Evolutionary conservation across 1,140 invertebrate species (phyloP).

Genomic region (Dryas iulia): DNA sequence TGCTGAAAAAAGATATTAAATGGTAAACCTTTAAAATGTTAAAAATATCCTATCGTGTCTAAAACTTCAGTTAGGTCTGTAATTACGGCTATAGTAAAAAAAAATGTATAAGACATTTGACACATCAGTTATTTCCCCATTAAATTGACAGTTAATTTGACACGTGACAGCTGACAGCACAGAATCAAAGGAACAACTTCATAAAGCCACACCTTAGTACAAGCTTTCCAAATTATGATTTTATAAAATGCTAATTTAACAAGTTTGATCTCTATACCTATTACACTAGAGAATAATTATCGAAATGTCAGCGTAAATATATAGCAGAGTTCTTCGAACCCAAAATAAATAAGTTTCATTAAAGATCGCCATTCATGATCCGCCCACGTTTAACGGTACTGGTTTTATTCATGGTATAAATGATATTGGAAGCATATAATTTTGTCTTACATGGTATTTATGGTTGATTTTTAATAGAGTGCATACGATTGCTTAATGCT

Average conservation of each 20-base stretch:
- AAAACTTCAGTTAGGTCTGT: too few species aligned
- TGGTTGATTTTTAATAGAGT: constrained; percentile 6
- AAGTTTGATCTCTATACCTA: constrained; percentile 11
- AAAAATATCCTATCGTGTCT: too few species aligned
- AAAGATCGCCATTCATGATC: constrained; percentile 43
- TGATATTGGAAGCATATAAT: constrained; percentile 16
- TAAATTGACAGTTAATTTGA: not conserved
- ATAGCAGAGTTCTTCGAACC: constrained; percentile 38
- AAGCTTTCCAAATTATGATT: not conserved
- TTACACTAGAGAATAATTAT: constrained; percentile 23
- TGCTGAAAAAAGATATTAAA: too few species aligned
- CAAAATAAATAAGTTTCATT: constrained; percentile 43
- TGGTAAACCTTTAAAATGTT: too few species aligned
- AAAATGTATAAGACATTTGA: not conserved
- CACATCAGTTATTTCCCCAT: not conserved
- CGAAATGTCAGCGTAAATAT: constrained; percentile 27
- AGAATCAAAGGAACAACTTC: constrained; percentile 4
- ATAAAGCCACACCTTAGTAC: constrained; percentile 8
- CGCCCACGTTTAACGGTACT: constrained; percentile 50
- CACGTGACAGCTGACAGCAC: constrained; percentile 4
- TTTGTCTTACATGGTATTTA: constrained; percentile 22
- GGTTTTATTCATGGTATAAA: constrained; percentile 32
- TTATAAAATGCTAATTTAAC: not conserved
- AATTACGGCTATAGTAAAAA: too few species aligned
- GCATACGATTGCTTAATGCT: constrained; percentile 7